Evolutionary conservation across 2,888 invertebrate species (phyloP).

Genomic region (Melinopterus prodromus): DNA sequence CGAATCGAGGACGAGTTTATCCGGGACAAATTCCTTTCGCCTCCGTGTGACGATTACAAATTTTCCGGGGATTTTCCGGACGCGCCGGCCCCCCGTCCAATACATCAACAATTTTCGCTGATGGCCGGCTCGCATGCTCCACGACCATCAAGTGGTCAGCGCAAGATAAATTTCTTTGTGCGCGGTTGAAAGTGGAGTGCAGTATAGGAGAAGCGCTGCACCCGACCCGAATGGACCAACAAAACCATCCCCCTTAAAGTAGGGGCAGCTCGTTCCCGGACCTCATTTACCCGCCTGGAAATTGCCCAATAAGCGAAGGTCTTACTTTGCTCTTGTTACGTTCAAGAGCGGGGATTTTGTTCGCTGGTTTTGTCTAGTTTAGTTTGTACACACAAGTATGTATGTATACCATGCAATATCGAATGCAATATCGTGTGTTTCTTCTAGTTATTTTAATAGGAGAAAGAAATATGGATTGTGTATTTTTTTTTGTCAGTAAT

Average conservation of each 20-base stretch:
- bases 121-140: background rate
- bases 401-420: too few relatives aligned
- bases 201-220: background rate
- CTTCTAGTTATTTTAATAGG: too few relatives aligned
- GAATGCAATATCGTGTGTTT: too few relatives aligned
- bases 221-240: background rate
- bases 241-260: background rate
- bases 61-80: background rate
- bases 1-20: background rate
- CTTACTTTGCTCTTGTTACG: background rate
- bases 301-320: background rate
- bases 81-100: background rate
- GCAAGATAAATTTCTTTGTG: background rate
- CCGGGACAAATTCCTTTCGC: background rate
- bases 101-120: conserved; percentile 4
- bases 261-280: background rate
- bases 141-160: background rate
- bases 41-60: background rate
- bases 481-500: too few relatives aligned
- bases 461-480: too few relatives aligned
- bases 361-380: too few relatives aligned
- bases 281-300: background rate
- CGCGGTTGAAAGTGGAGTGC: background rate
- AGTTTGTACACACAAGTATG: background rate
- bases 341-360: background rate